Percentiles rank a stretch among this genome's conserved stretches.
These are phyloP conservation scores for Aldrovandia affinis DNA, from an alignment of 2,797 vertebrate genomes.

Conservation along the genomic window DNA sequence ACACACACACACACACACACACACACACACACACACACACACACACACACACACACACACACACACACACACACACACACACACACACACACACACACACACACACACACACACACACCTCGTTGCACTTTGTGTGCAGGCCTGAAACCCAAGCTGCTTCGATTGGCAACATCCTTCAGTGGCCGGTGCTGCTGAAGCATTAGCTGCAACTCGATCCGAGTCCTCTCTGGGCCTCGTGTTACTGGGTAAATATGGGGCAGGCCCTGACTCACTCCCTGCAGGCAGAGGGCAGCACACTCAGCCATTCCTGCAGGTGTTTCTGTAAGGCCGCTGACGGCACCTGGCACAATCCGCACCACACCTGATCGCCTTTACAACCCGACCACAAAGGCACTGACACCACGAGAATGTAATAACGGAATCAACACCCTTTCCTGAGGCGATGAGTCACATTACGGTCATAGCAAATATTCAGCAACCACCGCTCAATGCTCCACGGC, in stretches of 20 bases:
- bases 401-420: neutral
- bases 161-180: conserved; percentile 78
- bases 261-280: conserved; percentile 53
- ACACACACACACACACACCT: conserved; percentile 30
- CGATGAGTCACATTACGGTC: neutral
- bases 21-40: neutral
- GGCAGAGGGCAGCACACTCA: neutral
- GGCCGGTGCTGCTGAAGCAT: conserved; percentile 73
- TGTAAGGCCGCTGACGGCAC: neutral
- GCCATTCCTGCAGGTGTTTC: no score
- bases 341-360: neutral
- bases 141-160: conserved; percentile 72
- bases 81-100: neutral
- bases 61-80: neutral
- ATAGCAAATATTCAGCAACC: neutral
- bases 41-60: conserved; percentile 23
- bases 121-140: conserved; percentile 70
- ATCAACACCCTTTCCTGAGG: neutral
- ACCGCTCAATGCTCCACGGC: neutral
- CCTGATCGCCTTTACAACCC: neutral
- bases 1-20: conserved; percentile 27
- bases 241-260: conserved; percentile 78
- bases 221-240: conserved; percentile 76
- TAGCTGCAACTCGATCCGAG: conserved; percentile 73
- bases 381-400: neutral